Evolutionary conservation across 2,888 invertebrate genomes (phyloP).

Genomic region (Drosophila hamatofila): DNA sequence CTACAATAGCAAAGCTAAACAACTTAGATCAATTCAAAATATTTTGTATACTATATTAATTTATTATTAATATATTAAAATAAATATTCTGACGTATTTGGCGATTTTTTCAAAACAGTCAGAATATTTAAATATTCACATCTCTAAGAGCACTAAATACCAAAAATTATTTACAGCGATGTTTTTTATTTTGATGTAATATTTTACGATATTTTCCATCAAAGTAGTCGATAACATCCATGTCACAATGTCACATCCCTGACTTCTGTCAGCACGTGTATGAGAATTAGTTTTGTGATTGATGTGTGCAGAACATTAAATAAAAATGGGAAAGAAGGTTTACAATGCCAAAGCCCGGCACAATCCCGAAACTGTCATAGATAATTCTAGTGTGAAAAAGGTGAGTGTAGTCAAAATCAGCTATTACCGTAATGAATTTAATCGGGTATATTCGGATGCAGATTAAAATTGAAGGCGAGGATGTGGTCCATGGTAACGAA

Average conservation of each 20-base stretch:
- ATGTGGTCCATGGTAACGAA: constrained; percentile 85
- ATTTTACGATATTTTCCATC: no score
- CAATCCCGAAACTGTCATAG: constrained; percentile 89
- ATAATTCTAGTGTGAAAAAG: constrained; percentile 89
- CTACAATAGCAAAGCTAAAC: neutral
- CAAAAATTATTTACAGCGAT: neutral
- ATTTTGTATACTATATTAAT: no score
- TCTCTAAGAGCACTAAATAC: neutral
- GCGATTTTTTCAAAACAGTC: neutral
- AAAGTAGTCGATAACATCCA: neutral
- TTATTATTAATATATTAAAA: no score
- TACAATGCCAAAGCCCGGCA: constrained; percentile 92
- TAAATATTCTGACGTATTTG: no score
- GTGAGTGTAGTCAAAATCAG: constrained; percentile 84
- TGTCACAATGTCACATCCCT: neutral
- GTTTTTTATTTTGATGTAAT: neutral
- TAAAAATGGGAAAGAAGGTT: constrained; percentile 89
- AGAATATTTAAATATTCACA: no score
- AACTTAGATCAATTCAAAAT: neutral
- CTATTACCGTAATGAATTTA: no score
- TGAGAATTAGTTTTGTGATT: constrained; percentile 5
- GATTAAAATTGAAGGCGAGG: constrained; percentile 89
- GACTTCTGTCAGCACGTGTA: constrained; percentile 39
- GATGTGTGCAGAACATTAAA: constrained; percentile 84
- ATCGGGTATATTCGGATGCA: constrained; percentile 67